These are phyloP conservation scores for Notolepis coatsorum DNA, from an alignment of 2,797 vertebrate species.

Conservation along the genomic window DNA sequence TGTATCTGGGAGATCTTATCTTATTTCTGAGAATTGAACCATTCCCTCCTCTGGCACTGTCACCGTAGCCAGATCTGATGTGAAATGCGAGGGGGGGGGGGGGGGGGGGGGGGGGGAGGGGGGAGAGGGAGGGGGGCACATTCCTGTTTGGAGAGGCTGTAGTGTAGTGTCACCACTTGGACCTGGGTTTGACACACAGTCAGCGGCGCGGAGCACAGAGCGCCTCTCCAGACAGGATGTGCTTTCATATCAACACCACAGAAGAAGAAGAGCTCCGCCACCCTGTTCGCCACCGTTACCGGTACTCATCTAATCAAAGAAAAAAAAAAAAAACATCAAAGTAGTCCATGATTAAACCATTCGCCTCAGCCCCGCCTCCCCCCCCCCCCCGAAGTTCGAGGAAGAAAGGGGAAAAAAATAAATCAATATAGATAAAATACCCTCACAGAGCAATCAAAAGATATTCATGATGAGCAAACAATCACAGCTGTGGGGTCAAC, in stretches of 20 bases:
- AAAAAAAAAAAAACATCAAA: conserved; percentile 41
- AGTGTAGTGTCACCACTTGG: not conserved
- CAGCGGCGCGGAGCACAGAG: no score
- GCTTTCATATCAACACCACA: conserved; percentile 42
- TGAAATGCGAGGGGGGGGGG: conserved; percentile 29
- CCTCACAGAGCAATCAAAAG: conserved; percentile 46
- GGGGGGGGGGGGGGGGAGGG: no score
- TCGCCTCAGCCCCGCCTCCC: conserved; percentile 5
- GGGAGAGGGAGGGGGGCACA: conserved; percentile 33
- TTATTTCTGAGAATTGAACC: not conserved
- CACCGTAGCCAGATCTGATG: conserved; percentile 64
- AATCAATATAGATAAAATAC: conserved; percentile 36
- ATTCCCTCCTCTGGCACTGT: conserved; percentile 30
- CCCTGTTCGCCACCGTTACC: conserved; percentile 37
- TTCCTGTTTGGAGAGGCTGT: conserved; percentile 52
- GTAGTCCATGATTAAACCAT: conserved; percentile 17
- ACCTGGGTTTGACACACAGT: conserved; percentile 6
- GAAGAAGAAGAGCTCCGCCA: conserved; percentile 32
- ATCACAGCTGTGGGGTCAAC: conserved; percentile 40
- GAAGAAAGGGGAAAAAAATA: conserved; percentile 5
- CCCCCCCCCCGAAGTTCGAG: not conserved
- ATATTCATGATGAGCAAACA: conserved; percentile 52
- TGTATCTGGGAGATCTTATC: no score
- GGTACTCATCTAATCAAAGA: conserved; percentile 56
- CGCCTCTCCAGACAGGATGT: conserved; percentile 57